Conservation (phyloP, 2,888 invertebrate genomes). For the Agrochola litura region DNA sequence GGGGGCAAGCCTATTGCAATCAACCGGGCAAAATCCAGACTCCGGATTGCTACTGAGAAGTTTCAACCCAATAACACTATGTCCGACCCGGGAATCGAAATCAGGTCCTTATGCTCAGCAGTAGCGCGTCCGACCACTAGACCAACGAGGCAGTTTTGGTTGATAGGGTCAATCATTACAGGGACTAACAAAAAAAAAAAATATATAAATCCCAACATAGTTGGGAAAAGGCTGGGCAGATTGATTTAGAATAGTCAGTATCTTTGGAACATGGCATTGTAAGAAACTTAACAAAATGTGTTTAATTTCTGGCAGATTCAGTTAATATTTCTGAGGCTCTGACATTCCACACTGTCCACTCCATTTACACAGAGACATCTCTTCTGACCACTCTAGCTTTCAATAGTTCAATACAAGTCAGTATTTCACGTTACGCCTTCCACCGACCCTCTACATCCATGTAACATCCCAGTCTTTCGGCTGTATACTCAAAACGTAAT, state of each 20-base stretch:
- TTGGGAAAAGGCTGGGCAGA: no score
- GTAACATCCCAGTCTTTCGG: conserved; percentile 47
- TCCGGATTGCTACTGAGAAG: neutral
- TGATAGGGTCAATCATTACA: neutral
- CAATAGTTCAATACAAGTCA: neutral
- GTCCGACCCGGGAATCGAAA: neutral
- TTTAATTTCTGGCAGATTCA: neutral
- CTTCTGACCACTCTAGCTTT: neutral
- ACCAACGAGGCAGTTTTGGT: neutral
- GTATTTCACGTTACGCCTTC: conserved; percentile 3
- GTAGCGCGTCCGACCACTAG: neutral
- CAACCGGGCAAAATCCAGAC: neutral
- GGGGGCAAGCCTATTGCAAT: neutral
- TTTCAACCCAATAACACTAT: neutral
- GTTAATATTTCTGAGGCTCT: neutral
- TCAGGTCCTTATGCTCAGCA: neutral
- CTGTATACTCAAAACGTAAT: conserved; percentile 65
- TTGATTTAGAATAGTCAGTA: no score
- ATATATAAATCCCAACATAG: no score
- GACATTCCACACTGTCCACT: neutral
- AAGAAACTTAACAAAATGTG: no score
- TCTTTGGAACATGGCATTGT: no score
- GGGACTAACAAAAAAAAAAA: neutral
- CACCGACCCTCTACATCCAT: conserved; percentile 16
- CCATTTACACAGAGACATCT: neutral